Evolutionary conservation across 2,797 vertebrate species (phyloP), one percentile per base, ranked within the genome.

Genomic region (Coracias cyanogaster): DNA sequence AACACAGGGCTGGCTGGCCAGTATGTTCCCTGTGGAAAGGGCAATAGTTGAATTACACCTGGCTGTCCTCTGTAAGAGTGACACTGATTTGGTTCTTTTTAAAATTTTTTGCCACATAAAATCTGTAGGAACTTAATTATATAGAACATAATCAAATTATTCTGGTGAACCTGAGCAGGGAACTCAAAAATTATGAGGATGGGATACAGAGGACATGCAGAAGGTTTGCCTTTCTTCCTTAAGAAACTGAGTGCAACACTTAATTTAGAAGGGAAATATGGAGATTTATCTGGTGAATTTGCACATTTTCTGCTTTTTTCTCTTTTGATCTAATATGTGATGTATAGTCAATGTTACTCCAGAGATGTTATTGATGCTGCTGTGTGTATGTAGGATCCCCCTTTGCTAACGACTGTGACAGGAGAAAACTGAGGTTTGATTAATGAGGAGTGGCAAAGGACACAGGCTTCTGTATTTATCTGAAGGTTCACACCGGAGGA

Each of bases 311-410:
- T 88, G 28, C 41, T 71, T 72, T 64, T 87, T 92, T 78, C 43
- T 66, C 52, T 86, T 93, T 79, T 88, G 54, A 89, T 94, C 41
- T 87, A 45, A 8, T 70, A 12, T 89, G 62, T 86, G 85, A 90
- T 72, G 58, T 76, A 79, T 90, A 91, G 94, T 88, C 43, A 0
- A 52, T 95, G 69, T 93, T 94, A 69, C 76, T 96, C 52, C 84
- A 81, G 84, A 92, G 86, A 72, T 78, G n/a, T 41, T 96, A 55
- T 8, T 89, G 72, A 76, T 70, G 57, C 69, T 71, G 31, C 31
- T 69, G 39, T 0, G 0, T 76, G 14, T 72, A 52, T 2, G 7
- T 55, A 65, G 66, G 46, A 86, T 88, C 31, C 29, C 25, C 58
- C 26, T 86, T 78, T 83, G 58, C 87, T 93, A 83, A 81, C 83